Evolutionary conservation across 2,113 vertebrate genomes (phyloP).

Genomic region (Pseudopipra pipra): DNA sequence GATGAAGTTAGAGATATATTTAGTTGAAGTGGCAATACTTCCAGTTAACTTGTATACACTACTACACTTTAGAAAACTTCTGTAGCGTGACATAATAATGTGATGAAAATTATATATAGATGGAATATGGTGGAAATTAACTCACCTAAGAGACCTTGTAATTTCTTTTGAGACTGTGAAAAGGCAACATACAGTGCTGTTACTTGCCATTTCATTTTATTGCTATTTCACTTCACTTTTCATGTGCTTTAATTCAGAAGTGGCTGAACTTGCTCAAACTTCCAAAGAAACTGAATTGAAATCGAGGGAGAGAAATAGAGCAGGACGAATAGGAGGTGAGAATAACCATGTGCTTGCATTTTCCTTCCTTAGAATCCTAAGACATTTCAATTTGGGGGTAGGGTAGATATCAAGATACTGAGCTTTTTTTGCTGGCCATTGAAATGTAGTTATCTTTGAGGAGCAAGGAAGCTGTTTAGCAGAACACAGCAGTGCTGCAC

Average conservation of each 20-base stretch:
- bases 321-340: neutral
- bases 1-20: neutral
- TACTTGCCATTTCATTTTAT: neutral
- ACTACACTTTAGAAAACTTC: neutral
- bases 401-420: neutral
- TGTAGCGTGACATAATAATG: neutral
- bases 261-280: neutral
- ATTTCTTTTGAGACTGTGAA: neutral
- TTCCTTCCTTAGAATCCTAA: neutral
- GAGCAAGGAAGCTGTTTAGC: neutral
- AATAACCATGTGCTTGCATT: neutral
- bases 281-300: neutral
- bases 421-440: neutral
- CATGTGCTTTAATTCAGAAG: neutral
- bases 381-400: neutral
- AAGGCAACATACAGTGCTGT: neutral
- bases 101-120: neutral
- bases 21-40: neutral
- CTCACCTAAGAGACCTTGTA: neutral
- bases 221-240: neutral
- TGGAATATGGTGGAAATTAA: neutral
- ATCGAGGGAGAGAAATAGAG: neutral
- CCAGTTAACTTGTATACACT: neutral
- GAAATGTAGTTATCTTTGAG: neutral
- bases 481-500: neutral